phyloP scores from a whole-genome alignment of 2,888 invertebrate genomes.

The Cancer borealis region DNA sequence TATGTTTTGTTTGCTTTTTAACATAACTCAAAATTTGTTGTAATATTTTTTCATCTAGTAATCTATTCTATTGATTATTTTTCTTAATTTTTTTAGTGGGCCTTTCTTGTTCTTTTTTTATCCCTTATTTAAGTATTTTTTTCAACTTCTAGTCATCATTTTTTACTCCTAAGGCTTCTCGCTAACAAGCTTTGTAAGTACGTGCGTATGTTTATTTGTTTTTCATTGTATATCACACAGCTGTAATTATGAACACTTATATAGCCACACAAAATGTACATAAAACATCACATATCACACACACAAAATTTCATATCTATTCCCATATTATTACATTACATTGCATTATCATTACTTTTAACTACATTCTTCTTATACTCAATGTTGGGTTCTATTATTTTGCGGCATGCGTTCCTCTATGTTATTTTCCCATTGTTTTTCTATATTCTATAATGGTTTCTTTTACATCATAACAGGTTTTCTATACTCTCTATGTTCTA shows the following conservation, averaged over 20 bases:
- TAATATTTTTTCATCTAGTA: not conserved
- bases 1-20: not conserved
- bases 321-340: not conserved
- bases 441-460: not conserved
- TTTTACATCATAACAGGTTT: not conserved
- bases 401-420: not conserved
- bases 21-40: not conserved
- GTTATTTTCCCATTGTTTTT: not conserved
- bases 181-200: not conserved
- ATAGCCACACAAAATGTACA: not conserved
- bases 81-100: not conserved
- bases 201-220: not conserved
- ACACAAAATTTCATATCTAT: not conserved
- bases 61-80: not conserved
- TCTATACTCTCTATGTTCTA: not conserved
- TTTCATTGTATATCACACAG: not conserved
- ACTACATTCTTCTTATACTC: not conserved
- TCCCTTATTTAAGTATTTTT: not conserved
- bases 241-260: not conserved
- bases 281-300: not conserved
- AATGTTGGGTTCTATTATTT: not conserved
- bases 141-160: not conserved
- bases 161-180: not conserved
- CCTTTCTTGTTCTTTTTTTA: not conserved
- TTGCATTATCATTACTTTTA: not conserved